Conservation (phyloP, 2,113 vertebrate species). For the Anarhynchus alexandrinus region DNA sequence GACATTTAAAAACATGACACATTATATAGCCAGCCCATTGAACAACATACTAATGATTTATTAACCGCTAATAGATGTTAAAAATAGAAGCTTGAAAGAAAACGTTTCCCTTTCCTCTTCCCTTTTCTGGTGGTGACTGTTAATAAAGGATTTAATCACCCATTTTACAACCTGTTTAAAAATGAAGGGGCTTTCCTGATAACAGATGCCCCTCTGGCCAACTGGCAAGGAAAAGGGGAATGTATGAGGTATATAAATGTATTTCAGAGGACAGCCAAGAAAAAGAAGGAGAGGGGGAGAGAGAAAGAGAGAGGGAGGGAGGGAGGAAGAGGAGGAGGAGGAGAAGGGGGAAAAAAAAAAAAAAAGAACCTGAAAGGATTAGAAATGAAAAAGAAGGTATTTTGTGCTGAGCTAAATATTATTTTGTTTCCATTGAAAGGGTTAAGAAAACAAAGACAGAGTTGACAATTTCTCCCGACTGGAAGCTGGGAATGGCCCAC, state of each 20-base stretch:
- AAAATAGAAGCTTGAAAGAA: background rate
- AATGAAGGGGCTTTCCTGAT: slow-evolving; percentile 40
- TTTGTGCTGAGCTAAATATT: slow-evolving; percentile 78
- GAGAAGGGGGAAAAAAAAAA: background rate
- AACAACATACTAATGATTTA: background rate
- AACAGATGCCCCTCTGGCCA: slow-evolving; percentile 56
- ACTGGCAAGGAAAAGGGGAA: slow-evolving; percentile 14
- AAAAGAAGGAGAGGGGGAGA: background rate
- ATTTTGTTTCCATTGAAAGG: slow-evolving; percentile 78
- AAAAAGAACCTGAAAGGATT: slow-evolving; percentile 67
- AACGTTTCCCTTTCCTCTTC: background rate
- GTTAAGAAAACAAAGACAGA: slow-evolving; percentile 75
- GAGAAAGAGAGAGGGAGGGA: background rate
- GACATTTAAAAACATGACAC: background rate
- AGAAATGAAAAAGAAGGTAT: slow-evolving; percentile 72
- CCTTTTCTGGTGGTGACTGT: background rate
- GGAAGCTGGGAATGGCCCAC: slow-evolving; percentile 75
- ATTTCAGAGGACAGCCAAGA: slow-evolving; percentile 37
- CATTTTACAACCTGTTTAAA: slow-evolving; percentile 50
- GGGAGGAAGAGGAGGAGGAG: background rate
- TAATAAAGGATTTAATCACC: slow-evolving; percentile 34
- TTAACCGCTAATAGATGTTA: background rate
- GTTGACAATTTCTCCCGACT: slow-evolving; percentile 73
- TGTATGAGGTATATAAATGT: slow-evolving; percentile 47
- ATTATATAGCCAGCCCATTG: background rate